Evolutionary conservation across 92 coral and sea anemone species (phyloP), one percentile per base, ranked within the genome.

Genomic region (Heteractis magnifica): DNA sequence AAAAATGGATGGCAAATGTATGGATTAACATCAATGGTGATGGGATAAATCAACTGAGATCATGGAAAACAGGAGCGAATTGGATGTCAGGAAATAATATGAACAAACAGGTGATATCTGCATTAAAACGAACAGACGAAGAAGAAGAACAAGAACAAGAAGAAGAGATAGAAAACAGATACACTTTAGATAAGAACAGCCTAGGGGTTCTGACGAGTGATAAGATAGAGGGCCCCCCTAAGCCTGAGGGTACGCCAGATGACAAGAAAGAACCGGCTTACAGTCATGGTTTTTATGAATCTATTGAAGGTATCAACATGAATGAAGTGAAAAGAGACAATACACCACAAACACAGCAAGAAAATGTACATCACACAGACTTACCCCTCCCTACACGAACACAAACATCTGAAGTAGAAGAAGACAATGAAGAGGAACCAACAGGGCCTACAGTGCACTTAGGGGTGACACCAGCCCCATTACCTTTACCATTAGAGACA

Each of bases 21-120:
- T 95, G 98, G 98, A 89, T 95, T 11, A 91, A 94, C 12, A 77
- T 95, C 16, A 84, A 86, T 23, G 98, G 98, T 0, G 98, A 95
- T 81, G 98, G 98, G 4, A 85, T 81, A 52, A 86, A 65, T 9
- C 93, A 94, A 77, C 77, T 95, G 44, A 85, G 90, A 62, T 94
- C 98, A 1, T 95, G 98, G 98, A 94, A 90, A 81, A 86, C 86
- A 83, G 96, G 92, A 21, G 71, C 88, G 19, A 95, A 95, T 83
- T 95, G 95, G 98, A 77, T 95, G 20, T 90, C 90, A 9, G 81
- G 81, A 52, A 90, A 88, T 60, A 94, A 88, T 65, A 80, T 56
- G 68, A 89, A 95, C 77, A 50, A 79, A 2, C 93, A 95, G 20
- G 87, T 94, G 65, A 85, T 90, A 21, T 78, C 87, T 8, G 75